Base-by-base conservation (phyloP, 2,888 invertebrate genomes). In the Cephus rjabovi region DNA sequence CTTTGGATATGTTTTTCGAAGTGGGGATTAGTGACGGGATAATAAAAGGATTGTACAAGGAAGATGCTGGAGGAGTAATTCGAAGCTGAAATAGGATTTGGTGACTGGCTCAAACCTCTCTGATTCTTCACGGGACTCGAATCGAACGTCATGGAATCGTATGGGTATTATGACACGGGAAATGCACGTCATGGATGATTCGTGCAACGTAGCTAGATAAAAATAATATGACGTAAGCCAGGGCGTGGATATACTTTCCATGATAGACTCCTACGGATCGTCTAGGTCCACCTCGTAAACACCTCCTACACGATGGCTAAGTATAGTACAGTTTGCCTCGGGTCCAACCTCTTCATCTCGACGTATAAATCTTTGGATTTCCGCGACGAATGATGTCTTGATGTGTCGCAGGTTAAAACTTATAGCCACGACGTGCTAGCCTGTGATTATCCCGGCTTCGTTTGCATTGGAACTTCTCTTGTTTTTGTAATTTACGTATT, bases 331-430 rank as follows among this genome's bases (percentile, higher is more conserved):
- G 40, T 78, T 82, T 81, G 81, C 80, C 79, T 75, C 75, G 71
- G 81, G 80, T 80, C 74, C 82, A 77, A 82, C 79, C 83, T 83
- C 83, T 85, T 84, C 85, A 83, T 84, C 83, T 84, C 77, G 76
- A 77, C 77, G 82, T 80, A 83, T 84, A 85, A 86, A 84, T 86
- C 84, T 83, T 80, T 80, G 75, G 76, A 79, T 77, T 77, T 77
- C 77, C 75, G 30, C 74, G 35, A 37, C 74, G 83, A 84, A 82
- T 88, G 88, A 89, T 87, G 89, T 89, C 89, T 89, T 89, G 87
- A 87, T 88, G 87, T 84, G 85, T 85, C 85, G 75, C 77, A 69
- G 34, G 69, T 23, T 9, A 75, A 77, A 75, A 77, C 70, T 74
- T 75, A 77, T 77, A 40, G 75, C 75, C 69, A 77, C 77, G 76